Percentiles rank a stretch among this genome's conserved stretches.
Evolutionary conservation across 2,113 vertebrate genomes (phyloP).

Genomic region (Oreochromis tanganicae): DNA sequence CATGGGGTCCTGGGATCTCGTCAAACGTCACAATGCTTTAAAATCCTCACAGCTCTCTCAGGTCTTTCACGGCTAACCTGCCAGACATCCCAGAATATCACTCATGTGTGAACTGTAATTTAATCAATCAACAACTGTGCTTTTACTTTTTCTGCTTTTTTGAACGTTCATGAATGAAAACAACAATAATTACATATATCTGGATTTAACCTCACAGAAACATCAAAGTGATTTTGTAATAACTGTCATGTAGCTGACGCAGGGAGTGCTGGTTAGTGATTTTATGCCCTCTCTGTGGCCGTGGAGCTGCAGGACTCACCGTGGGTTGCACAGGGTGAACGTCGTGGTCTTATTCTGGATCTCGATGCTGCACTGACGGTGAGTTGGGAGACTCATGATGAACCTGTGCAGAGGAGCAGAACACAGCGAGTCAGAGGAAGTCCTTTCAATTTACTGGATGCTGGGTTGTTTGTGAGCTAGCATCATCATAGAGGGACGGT

Average conservation of each 20-base stretch:
- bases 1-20: neutral
- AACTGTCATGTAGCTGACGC: accelerated
- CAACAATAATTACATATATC: neutral
- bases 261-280: neutral
- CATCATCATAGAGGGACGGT: accelerated
- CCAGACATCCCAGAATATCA: no score
- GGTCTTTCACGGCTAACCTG: no score
- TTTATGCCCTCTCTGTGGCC: neutral
- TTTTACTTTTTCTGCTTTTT: neutral
- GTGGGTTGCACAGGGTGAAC: neutral
- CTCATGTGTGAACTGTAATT: neutral
- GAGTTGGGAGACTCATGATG: neutral
- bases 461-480: neutral
- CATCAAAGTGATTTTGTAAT: accelerated
- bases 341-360: neutral
- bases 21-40: neutral
- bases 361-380: neutral
- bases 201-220: neutral
- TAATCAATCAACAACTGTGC: neutral
- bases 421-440: neutral
- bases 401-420: neutral
- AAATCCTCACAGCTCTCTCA: neutral
- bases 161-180: neutral
- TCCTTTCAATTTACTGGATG: neutral
- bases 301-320: neutral